These are phyloP conservation scores for Pachyramphus minor DNA, from an alignment of 2,113 vertebrate species.

Conservation along the genomic window DNA sequence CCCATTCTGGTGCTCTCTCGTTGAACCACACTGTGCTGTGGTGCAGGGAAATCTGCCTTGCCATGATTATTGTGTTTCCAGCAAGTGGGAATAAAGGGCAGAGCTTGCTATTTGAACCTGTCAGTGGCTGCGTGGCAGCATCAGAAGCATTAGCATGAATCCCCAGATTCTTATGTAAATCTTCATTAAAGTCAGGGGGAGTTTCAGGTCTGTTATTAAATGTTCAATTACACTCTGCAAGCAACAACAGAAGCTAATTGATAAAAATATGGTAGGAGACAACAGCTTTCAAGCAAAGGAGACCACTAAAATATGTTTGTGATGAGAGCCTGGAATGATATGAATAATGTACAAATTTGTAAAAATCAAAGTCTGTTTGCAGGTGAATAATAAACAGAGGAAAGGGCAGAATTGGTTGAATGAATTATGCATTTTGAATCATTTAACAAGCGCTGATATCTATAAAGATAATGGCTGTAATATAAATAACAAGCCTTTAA, in stretches of 20 bases:
- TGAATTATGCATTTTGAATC: constrained; percentile 48
- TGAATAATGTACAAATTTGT: constrained; percentile 49
- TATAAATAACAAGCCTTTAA: constrained; percentile 47
- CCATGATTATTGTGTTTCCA: neutral
- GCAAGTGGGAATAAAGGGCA: neutral
- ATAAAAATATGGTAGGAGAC: constrained; percentile 15
- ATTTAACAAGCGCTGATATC: constrained; percentile 8
- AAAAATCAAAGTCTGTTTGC: constrained; percentile 50
- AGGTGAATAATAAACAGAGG: constrained; percentile 40
- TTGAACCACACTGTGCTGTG: rapidly evolving
- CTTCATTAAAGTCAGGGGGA: constrained; percentile 6
- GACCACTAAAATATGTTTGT: neutral
- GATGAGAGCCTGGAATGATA: neutral
- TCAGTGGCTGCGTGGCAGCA: rapidly evolving
- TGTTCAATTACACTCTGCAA: constrained; percentile 2
- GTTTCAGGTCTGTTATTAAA: constrained; percentile 16
- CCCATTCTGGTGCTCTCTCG: neutral
- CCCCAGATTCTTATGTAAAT: neutral
- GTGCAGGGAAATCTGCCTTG: neutral
- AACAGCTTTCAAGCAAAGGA: neutral
- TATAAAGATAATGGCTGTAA: constrained; percentile 51
- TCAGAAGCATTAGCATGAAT: neutral
- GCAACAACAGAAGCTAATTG: constrained; percentile 19
- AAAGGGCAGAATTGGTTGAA: constrained; percentile 20
- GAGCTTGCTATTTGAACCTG: neutral